A percentile compares a stretch with the other conserved stretches of the same genome.
Conservation (phyloP, 1,140 invertebrate species). For the Brachionus paranguensis region DNA sequence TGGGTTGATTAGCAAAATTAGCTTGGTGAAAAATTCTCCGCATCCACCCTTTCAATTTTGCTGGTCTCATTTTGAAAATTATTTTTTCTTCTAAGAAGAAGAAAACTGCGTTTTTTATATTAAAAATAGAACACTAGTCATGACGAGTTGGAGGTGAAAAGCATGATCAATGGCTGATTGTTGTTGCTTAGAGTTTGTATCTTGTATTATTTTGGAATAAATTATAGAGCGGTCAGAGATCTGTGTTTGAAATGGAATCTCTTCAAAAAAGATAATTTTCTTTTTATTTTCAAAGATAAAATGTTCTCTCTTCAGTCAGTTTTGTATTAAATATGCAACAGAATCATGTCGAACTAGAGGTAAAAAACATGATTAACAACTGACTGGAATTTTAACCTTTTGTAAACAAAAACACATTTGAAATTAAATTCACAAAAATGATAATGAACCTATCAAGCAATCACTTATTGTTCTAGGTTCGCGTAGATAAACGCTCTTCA, state of each 20-base stretch:
- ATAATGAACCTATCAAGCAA: background rate
- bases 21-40: background rate
- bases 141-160: background rate
- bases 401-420: background rate
- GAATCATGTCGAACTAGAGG: background rate
- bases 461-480: no score
- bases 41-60: background rate
- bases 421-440: background rate
- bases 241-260: background rate
- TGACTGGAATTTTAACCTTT: background rate
- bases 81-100: background rate
- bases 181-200: background rate
- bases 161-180: slow-evolving; percentile 14
- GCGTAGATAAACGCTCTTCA: no score
- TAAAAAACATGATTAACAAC: background rate
- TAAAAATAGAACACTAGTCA: slow-evolving; percentile 4
- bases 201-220: background rate
- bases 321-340: background rate
- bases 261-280: background rate
- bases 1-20: background rate
- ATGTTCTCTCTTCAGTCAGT: background rate
- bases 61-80: background rate
- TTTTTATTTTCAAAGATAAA: background rate
- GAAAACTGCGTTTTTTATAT: background rate
- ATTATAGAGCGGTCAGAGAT: background rate